Base-by-base conservation (phyloP, 64 coral and sea anemone genomes). In the Platygyra sinensis region DNA sequence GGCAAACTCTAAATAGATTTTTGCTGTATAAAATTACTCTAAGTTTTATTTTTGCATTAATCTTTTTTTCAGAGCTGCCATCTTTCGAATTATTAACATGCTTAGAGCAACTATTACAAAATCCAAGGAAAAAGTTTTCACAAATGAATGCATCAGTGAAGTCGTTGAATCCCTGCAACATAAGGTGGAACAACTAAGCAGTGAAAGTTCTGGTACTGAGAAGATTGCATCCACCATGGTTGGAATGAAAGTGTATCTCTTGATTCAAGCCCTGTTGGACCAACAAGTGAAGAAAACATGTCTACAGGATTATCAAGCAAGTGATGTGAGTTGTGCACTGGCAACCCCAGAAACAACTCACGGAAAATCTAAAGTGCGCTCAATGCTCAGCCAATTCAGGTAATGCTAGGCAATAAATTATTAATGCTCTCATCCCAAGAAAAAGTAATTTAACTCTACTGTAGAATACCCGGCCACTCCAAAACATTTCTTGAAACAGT, bases 311-410 rank as follows among this genome's bases (percentile, higher is more conserved):
- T 65, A 62, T 75, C 55, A 89, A 51, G 65, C 75, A 39, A 77
- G 57, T 15, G 89, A 94, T 9, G 29, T 98, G 32, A 86, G 83
- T 25, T 88, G 49, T 63, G 89, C 75, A 73, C 80, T 98, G 28
- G 91, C 22, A 30, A 94, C 95, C 75, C 95, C 95, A 63, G 73
- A 88, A 72, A 86, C 72, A 12, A 49, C 75, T 54, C 77, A 92
- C 10, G 84, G 95, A 73, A 80, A 69, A 51, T 89, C 87, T 24
- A 89, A 93, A 79, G 65, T 75, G 33, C 87, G 86, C 15, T 96
- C 95, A 28, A 19, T 91, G 31, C 61, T 96, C 4, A 94, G 75
- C 14, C 91, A 96, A 63, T 96, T 96, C 89, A 93, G 91, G 95
- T 96, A 96, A 16, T 18, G n/a, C 18, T n/a, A 9, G 74, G 72